A percentile compares a stretch with the other conserved stretches of the same genome.
phyloP scores from a whole-genome alignment of 2,888 invertebrate genomes.

The Nudaria mundana region DNA sequence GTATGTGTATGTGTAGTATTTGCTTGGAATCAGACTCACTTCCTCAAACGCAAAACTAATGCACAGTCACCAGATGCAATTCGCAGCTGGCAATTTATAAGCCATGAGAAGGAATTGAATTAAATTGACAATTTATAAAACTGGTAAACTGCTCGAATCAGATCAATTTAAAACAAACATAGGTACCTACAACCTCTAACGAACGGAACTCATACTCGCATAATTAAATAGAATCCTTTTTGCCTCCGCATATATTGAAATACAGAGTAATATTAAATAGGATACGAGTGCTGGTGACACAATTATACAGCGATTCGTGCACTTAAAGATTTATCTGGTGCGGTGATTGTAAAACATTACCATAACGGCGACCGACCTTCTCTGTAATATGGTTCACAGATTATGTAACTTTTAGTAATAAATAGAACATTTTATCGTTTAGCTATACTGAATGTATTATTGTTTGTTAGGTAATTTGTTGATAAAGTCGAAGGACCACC shows the following conservation, averaged over 20 bases:
- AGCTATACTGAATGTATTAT: conserved; percentile 11
- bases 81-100: too few relatives aligned
- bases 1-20: too few relatives aligned
- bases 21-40: too few relatives aligned
- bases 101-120: too few relatives aligned
- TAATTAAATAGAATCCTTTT: conserved; percentile 11
- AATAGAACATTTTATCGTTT: conserved; percentile 11
- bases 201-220: conserved; percentile 8
- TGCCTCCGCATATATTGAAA: conserved; percentile 20
- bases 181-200: too few relatives aligned
- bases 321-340: conserved; percentile 46
- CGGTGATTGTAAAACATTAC: conserved; percentile 47
- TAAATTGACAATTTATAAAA: too few relatives aligned
- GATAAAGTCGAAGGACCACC: not conserved
- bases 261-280: conserved; percentile 23
- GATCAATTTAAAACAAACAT: too few relatives aligned
- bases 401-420: conserved; percentile 21
- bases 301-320: conserved; percentile 46
- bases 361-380: conserved; percentile 51
- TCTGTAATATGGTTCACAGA: conserved; percentile 10
- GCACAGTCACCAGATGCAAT: too few relatives aligned
- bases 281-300: conserved; percentile 31
- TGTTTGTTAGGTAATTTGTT: conserved; percentile 6
- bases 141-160: too few relatives aligned
- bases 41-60: too few relatives aligned